Conservation (phyloP, 2,888 invertebrate species). For the Brassicogethes aeneus region DNA sequence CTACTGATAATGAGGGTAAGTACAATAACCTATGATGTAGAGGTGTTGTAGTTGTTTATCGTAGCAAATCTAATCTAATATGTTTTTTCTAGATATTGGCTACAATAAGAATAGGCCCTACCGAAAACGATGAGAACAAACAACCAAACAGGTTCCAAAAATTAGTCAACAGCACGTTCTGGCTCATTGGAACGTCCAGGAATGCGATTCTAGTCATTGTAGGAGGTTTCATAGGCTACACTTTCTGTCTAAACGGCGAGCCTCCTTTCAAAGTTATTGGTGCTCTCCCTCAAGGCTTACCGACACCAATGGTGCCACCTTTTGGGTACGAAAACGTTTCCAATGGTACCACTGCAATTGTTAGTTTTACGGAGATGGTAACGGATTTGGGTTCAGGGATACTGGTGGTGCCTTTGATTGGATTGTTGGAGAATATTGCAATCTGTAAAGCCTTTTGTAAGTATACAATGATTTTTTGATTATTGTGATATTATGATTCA, state of each 20-base stretch:
- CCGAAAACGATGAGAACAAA: conserved; percentile 14
- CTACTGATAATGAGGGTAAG: conserved; percentile 69
- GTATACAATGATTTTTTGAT: too few relatives aligned
- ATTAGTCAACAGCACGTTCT: conserved; percentile 56
- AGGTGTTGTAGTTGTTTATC: conserved; percentile 2
- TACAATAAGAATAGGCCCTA: conserved; percentile 52
- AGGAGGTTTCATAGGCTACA: conserved; percentile 61
- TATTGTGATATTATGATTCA: too few relatives aligned
- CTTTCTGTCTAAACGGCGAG: conserved; percentile 46
- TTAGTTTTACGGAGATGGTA: conserved; percentile 61
- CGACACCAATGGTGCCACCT: conserved; percentile 55
- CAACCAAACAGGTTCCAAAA: conserved; percentile 27
- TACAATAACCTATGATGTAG: too few relatives aligned
- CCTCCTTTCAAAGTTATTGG: conserved; percentile 65
- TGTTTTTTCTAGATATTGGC: conserved; percentile 52
- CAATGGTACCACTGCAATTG: conserved; percentile 36
- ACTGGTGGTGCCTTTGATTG: conserved; percentile 77
- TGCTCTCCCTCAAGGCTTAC: conserved; percentile 67
- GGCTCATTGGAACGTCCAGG: conserved; percentile 71
- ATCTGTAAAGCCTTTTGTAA: conserved; percentile 89
- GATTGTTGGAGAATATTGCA: conserved; percentile 83
- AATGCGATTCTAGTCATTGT: conserved; percentile 78
- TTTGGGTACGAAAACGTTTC: conserved; percentile 49
- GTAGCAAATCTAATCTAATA: too few relatives aligned
- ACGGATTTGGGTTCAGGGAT: conserved; percentile 76